Conservation (phyloP, 2,888 invertebrate genomes). For the Polylopha cassiicola region DNA sequence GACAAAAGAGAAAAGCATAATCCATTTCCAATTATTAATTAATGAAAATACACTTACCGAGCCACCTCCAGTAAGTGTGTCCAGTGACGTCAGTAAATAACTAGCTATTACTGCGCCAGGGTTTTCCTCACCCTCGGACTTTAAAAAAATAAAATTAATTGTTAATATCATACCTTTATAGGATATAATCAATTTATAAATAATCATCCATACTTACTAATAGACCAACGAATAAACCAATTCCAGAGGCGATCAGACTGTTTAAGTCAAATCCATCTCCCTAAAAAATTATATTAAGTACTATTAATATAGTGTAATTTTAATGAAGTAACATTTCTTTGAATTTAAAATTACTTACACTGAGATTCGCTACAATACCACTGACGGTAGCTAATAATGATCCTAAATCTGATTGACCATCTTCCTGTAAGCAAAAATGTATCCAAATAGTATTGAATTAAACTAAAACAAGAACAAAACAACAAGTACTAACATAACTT, state of each 20-base stretch:
- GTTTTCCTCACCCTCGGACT: slow-evolving; percentile 65
- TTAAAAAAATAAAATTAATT: slow-evolving; percentile 29
- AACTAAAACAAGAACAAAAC: not conserved
- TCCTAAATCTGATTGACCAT: slow-evolving; percentile 68
- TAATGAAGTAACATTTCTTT: no score
- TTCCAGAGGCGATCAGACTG: slow-evolving; percentile 57
- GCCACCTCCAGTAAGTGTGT: slow-evolving; percentile 68
- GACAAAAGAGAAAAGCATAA: not conserved
- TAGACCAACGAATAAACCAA: slow-evolving; percentile 66
- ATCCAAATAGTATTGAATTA: not conserved
- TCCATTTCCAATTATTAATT: not conserved
- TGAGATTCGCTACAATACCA: slow-evolving; percentile 63
- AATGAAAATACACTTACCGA: slow-evolving; percentile 48
- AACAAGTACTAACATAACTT: not conserved
- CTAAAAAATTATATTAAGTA: slow-evolving; percentile 51
- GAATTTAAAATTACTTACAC: slow-evolving; percentile 53
- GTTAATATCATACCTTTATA: slow-evolving; percentile 8
- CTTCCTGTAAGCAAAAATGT: slow-evolving; percentile 46
- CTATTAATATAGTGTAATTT: no score
- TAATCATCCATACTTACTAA: slow-evolving; percentile 46
- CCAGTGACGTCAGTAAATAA: slow-evolving; percentile 62
- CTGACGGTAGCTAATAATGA: slow-evolving; percentile 63
- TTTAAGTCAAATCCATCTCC: slow-evolving; percentile 70
- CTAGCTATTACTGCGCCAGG: slow-evolving; percentile 64
- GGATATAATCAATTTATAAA: not conserved